A percentile compares a stretch with the other conserved stretches of the same genome.
Evolutionary conservation across 2,797 vertebrate species (phyloP).

Genomic region (Danio albolineatus): DNA sequence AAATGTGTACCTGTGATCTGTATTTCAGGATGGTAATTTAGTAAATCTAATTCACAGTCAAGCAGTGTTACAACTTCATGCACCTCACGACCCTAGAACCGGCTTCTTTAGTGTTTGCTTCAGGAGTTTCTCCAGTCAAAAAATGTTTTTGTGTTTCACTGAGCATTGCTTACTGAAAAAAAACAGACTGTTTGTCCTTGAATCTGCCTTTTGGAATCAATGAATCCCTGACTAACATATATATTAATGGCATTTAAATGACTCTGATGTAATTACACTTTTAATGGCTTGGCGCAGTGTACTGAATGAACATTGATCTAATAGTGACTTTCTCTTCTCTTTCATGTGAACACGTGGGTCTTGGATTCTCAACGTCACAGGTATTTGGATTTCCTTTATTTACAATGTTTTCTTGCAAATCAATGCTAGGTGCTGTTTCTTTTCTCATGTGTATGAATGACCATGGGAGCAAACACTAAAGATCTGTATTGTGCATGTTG

Average conservation of each 20-base stretch:
- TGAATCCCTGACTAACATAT: neutral
- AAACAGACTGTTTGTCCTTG: slow-evolving; percentile 1
- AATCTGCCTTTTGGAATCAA: slow-evolving; percentile 23
- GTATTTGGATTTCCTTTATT: slow-evolving; percentile 48
- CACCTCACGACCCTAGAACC: neutral
- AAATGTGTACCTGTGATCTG: slow-evolving; percentile 20
- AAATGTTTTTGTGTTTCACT: neutral
- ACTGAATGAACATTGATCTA: slow-evolving; percentile 35
- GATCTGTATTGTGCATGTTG: neutral
- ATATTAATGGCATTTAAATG: slow-evolving; percentile 15
- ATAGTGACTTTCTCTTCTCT: slow-evolving; percentile 50
- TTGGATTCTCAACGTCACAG: slow-evolving; percentile 36
- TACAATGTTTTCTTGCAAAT: neutral
- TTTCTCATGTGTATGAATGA: neutral
- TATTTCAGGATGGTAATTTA: slow-evolving; percentile 14
- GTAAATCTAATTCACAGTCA: neutral
- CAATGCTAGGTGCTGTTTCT: neutral
- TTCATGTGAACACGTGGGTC: slow-evolving; percentile 61
- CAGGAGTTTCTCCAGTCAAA: slow-evolving; percentile 11
- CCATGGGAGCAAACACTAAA: neutral
- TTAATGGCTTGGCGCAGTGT: neutral
- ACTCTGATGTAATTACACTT: slow-evolving; percentile 30
- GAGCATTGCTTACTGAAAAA: slow-evolving; percentile 15
- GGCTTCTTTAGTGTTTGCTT: neutral
- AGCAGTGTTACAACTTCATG: neutral